Conservation (phyloP, 1,140 invertebrate genomes). For the Hyles euphorbiae region DNA sequence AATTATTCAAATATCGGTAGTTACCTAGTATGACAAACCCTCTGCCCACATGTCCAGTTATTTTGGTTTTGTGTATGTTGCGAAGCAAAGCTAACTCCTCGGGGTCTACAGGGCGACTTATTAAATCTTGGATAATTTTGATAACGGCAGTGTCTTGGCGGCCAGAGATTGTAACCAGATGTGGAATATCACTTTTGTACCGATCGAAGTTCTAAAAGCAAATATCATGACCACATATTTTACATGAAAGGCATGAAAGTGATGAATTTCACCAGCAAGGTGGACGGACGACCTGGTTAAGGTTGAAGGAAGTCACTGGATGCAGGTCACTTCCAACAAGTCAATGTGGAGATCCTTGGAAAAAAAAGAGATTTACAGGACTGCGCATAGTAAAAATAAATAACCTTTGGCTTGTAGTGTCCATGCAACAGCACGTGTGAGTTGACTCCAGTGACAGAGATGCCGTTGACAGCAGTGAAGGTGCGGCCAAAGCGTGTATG, state of each 20-base stretch:
- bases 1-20: not conserved
- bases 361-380: too few relatives aligned
- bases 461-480: constrained; percentile 40
- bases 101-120: constrained; percentile 61
- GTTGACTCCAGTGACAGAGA: constrained; percentile 41
- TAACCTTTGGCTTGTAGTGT: constrained; percentile 45
- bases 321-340: too few relatives aligned
- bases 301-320: too few relatives aligned
- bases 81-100: constrained; percentile 77
- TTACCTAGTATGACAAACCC: constrained; percentile 75
- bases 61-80: constrained; percentile 69
- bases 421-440: constrained; percentile 43
- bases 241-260: too few relatives aligned
- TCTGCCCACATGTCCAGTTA: constrained; percentile 78
- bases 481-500: constrained; percentile 26
- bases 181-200: constrained; percentile 43
- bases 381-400: too few relatives aligned
- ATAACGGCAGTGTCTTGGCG: constrained; percentile 41
- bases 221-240: constrained; percentile 4
- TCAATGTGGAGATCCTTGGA: too few relatives aligned
- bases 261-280: too few relatives aligned
- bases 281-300: too few relatives aligned
- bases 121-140: constrained; percentile 38
- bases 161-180: constrained; percentile 45
- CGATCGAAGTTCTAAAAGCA: constrained; percentile 37